Conservation (phyloP, 2,888 invertebrate species). For the Drosophila kuntzei region DNA sequence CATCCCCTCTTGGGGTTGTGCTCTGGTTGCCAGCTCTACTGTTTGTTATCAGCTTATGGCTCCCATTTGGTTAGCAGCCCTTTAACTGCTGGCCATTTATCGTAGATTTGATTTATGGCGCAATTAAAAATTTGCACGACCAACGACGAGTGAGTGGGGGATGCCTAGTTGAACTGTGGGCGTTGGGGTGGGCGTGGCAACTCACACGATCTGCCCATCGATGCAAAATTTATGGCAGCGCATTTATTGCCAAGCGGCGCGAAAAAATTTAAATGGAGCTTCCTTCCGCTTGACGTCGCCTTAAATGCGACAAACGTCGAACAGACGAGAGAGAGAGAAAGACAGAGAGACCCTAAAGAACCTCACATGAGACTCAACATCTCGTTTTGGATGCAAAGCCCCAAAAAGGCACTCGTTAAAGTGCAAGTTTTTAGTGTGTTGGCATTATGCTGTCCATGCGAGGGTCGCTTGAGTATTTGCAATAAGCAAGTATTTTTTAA, state of each 20-base stretch:
- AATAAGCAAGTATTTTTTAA: no score
- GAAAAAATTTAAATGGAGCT: conserved; percentile 65
- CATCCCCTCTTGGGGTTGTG: not conserved
- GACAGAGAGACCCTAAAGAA: not conserved
- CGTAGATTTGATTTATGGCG: conserved; percentile 78
- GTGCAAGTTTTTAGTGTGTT: conserved; percentile 55
- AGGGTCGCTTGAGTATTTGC: conserved; percentile 9
- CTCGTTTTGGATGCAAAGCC: conserved; percentile 48
- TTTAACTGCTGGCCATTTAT: conserved; percentile 77
- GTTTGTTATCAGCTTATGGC: conserved; percentile 78
- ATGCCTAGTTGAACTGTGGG: conserved; percentile 18
- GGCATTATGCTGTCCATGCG: conserved; percentile 22
- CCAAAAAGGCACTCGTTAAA: conserved; percentile 54
- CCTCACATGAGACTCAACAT: conserved; percentile 21
- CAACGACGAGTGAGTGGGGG: conserved; percentile 6
- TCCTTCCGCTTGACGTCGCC: conserved; percentile 55
- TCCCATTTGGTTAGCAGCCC: conserved; percentile 81
- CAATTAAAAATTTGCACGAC: conserved; percentile 71
- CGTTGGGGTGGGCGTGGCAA: conserved; percentile 21
- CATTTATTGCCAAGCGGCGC: conserved; percentile 71
- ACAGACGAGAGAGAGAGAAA: not conserved
- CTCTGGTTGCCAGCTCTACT: conserved; percentile 24
- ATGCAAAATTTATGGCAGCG: conserved; percentile 75
- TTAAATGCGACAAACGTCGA: conserved; percentile 35
- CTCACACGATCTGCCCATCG: conserved; percentile 54